Conservation (phyloP, 1,140 invertebrate genomes). For the Lepidurus apus region DNA sequence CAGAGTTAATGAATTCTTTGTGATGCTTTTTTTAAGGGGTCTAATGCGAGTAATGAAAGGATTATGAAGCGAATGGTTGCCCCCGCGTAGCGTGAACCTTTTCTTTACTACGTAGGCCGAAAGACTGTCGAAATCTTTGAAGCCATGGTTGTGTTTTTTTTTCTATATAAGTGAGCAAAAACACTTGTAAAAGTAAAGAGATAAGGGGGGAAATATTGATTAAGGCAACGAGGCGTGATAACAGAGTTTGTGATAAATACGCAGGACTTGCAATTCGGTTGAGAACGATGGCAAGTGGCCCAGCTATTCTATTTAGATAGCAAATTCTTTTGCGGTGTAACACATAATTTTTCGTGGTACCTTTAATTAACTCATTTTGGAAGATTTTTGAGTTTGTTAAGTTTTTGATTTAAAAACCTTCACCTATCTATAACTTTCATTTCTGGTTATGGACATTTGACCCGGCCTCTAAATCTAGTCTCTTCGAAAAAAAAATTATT, state of each 20-base stretch:
- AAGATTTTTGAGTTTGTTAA: not conserved
- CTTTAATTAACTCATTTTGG: not conserved
- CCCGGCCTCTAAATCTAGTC: conserved; percentile 17
- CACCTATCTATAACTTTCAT: not conserved
- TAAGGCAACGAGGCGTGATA: conserved; percentile 12
- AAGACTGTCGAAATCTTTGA: not conserved
- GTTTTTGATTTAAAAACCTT: not conserved
- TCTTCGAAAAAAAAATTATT: not conserved
- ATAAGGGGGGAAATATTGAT: not conserved
- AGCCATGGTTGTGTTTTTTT: conserved; percentile 13
- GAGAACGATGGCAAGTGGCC: not conserved
- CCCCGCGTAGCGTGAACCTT: not conserved
- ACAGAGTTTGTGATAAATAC: conserved; percentile 5
- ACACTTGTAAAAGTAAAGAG: not conserved
- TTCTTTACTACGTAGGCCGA: not conserved
- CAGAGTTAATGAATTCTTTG: not conserved
- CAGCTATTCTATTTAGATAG: not conserved
- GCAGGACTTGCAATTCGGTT: not conserved
- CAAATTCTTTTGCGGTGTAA: not conserved
- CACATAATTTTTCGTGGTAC: not conserved
- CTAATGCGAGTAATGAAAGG: too few species aligned
- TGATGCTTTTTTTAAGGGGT: not conserved
- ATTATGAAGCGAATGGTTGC: not conserved
- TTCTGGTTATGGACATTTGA: not conserved
- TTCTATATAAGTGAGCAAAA: not conserved